A percentile compares a stretch with the other conserved stretches of the same genome.
These are phyloP conservation scores for Halcyon smyrnensis DNA, from an alignment of 2,797 vertebrate genomes.

Conservation along the genomic window DNA sequence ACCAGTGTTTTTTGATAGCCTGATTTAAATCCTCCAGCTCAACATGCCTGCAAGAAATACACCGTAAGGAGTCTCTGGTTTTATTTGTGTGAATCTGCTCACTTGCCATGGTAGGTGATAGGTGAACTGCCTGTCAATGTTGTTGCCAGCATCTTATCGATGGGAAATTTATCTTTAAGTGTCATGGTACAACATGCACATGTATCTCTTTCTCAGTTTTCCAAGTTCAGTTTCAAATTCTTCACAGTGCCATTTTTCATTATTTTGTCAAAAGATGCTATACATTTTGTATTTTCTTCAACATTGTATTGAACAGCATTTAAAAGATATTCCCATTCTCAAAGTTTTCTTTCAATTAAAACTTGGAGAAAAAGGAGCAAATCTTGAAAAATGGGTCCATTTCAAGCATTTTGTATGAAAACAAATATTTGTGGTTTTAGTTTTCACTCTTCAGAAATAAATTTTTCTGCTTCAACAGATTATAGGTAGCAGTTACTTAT, in stretches of 20 bases:
- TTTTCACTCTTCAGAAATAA: background rate
- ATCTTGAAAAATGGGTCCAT: background rate
- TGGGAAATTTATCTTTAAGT: background rate
- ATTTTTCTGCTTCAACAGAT: background rate
- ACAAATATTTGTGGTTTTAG: background rate
- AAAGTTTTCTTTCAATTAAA: background rate
- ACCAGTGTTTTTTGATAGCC: background rate
- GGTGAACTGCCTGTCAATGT: background rate
- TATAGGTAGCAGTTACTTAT: background rate
- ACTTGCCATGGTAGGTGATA: background rate
- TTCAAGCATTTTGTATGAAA: background rate
- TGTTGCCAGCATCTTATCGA: background rate
- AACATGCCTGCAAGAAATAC: background rate
- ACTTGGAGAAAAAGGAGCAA: background rate
- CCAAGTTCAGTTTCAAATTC: background rate
- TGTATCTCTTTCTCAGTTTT: background rate
- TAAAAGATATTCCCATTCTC: background rate
- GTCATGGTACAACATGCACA: background rate
- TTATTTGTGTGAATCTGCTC: background rate
- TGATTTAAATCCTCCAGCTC: background rate
- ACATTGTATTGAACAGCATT: background rate
- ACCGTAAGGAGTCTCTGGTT: background rate
- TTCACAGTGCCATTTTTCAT: background rate
- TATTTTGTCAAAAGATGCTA: background rate
- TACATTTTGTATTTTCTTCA: background rate